Evolutionary conservation across 2,888 invertebrate species (phyloP), one percentile per base, ranked within the genome.

Genomic region (Criorhina ranunculi): DNA sequence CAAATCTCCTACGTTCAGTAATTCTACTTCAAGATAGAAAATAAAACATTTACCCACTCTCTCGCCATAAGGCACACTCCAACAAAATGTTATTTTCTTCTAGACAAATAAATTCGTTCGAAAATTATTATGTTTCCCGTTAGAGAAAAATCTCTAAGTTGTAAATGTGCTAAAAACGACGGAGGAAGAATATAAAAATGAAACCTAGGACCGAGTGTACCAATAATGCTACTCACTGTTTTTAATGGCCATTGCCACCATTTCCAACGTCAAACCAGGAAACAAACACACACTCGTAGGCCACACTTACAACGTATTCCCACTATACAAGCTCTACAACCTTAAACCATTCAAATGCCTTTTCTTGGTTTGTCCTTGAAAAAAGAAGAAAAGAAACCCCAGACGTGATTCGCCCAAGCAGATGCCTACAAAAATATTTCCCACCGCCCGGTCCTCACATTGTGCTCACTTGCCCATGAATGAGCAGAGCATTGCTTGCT

Each of bases 221-320:
- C 59, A 66, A 67, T 49, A 76, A 57, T 59, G 76, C 76, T 76
- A 76, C 57, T 66, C 66, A 76, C 49, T 67, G 76, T 46, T 75
- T 75, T 75, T 75, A 66, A 66, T 76, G 66, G 76, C 66, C 59
- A 57, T 59, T 46, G 66, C 40, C 66, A 49, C 29, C 57, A 57
- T 44, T 46, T 55, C 35, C 40, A 1, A 19, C 53, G 55, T 35
- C 64, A 44, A 7, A 9, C 24, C 8, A 35, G 19, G 53, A 42
- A 40, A n/a, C 31, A 19, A 31, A 31, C 40, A 33, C 62, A 53
- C 29, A 17, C 29, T 51, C 12, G 24, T 24, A 24, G 2, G 24
- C 4, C 40, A 19, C 29, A 31, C 31, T 60, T 37, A 8, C 42
- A 40, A 17, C 51, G 46, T 60, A 6, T 4, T 24, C 24, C 2